Evolutionary conservation across 2,113 vertebrate species (phyloP).

Genomic region (Clupea harengus): DNA sequence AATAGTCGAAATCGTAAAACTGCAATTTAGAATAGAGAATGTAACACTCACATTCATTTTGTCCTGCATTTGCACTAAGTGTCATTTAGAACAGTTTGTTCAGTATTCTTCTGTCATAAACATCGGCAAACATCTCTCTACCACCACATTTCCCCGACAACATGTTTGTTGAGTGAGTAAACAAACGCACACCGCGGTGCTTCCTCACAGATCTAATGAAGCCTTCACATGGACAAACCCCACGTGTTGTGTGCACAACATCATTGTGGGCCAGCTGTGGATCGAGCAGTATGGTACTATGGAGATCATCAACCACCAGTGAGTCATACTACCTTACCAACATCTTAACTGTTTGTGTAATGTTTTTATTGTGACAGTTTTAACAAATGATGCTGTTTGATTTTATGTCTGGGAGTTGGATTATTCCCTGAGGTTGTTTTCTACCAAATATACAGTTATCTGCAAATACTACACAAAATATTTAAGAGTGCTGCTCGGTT

Average conservation of each 20-base stretch:
- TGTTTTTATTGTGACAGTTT: neutral
- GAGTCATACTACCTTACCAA: conserved; percentile 41
- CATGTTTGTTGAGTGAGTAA: neutral
- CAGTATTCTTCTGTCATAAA: neutral
- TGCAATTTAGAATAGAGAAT: neutral
- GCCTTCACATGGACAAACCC: conserved; percentile 98
- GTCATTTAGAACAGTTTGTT: neutral
- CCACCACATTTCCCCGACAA: neutral
- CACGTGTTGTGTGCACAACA: conserved; percentile 97
- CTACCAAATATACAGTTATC: neutral
- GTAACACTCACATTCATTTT: neutral
- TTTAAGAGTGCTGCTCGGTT: neutral
- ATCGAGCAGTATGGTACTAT: conserved; percentile 95
- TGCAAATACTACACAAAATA: neutral
- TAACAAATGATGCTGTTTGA: neutral
- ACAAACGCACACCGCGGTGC: neutral
- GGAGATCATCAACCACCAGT: conserved; percentile 96
- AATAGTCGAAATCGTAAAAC: too few species aligned
- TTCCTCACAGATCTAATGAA: conserved; percentile 79
- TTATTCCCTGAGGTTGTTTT: neutral
- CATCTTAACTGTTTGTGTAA: neutral
- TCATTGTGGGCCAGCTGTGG: conserved; percentile 98
- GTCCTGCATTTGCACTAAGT: neutral
- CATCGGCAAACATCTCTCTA: too few species aligned
- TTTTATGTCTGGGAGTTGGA: neutral